phyloP scores from a whole-genome alignment of 2,113 vertebrate genomes.

The Chaetura pelagica region DNA sequence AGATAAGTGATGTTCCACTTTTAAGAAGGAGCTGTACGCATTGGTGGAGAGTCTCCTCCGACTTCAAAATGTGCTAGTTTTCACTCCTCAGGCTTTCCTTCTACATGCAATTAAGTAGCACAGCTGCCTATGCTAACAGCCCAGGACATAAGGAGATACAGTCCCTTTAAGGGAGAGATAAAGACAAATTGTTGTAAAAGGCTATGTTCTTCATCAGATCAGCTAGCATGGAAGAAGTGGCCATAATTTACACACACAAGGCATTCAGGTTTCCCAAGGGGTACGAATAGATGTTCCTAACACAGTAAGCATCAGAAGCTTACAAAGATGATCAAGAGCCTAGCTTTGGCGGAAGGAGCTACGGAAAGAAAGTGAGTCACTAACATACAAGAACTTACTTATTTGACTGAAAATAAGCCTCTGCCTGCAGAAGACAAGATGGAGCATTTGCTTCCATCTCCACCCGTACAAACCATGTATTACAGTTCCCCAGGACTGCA shows the following conservation, averaged over 20 bases:
- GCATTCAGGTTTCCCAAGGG: not conserved
- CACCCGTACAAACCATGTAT: not conserved
- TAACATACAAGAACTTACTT: not conserved
- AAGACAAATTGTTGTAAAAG: not conserved
- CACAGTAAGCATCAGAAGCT: not conserved
- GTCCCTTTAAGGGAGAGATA: not conserved
- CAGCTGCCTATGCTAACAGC: not conserved
- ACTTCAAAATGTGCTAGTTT: not conserved
- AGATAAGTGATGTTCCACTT: not conserved
- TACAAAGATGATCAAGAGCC: not conserved
- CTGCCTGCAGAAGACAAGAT: not conserved
- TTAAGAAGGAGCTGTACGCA: not conserved
- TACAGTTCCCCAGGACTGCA: not conserved
- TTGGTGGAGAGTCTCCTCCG: not conserved
- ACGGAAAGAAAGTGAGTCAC: not conserved
- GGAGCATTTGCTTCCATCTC: not conserved
- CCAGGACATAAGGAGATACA: not conserved
- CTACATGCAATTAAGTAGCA: not conserved
- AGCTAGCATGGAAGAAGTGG: not conserved
- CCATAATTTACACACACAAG: accelerated
- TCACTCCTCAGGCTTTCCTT: not conserved
- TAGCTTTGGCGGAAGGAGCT: not conserved
- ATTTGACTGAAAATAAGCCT: not conserved
- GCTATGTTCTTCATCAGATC: not conserved
- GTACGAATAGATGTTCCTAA: not conserved